phyloP scores from a whole-genome alignment of 2,888 invertebrate genomes.

The Hofmannophila pseudospretella region DNA sequence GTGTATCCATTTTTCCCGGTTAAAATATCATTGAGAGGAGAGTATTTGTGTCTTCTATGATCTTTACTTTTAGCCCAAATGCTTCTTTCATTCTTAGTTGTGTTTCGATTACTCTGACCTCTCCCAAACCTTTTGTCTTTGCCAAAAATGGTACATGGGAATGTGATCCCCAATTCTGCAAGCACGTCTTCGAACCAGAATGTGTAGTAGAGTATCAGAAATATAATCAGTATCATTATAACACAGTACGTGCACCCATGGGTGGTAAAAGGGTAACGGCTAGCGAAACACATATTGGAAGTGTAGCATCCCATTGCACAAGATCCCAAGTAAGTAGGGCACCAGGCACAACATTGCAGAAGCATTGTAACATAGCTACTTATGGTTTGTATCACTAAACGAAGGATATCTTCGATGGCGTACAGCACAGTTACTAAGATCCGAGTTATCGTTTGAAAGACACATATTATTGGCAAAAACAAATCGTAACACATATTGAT shows the following conservation, averaged over 20 bases:
- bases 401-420: conserved; percentile 33
- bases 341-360: conserved; percentile 15
- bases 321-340: conserved; percentile 24
- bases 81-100: too few relatives aligned
- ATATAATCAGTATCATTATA: conserved; percentile 16
- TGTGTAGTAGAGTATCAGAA: conserved; percentile 24
- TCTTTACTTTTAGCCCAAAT: too few relatives aligned
- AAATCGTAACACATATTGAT: conserved; percentile 5
- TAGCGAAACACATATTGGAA: not conserved
- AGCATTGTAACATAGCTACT: conserved; percentile 26
- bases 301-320: conserved; percentile 24
- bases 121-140: conserved; percentile 11
- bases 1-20: not conserved
- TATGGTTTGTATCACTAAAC: conserved; percentile 25
- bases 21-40: not conserved
- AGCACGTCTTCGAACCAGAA: conserved; percentile 27
- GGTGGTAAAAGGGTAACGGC: conserved; percentile 5
- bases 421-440: conserved; percentile 25
- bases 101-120: not conserved
- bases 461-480: conserved; percentile 29
- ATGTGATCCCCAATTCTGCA: conserved; percentile 15
- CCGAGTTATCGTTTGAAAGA: conserved; percentile 26
- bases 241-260: conserved; percentile 21
- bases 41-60: not conserved
- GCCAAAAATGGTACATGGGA: conserved; percentile 19